These are phyloP conservation scores for Distichodus sexfasciatus DNA, from an alignment of 2,797 vertebrate species.

Conservation along the genomic window DNA sequence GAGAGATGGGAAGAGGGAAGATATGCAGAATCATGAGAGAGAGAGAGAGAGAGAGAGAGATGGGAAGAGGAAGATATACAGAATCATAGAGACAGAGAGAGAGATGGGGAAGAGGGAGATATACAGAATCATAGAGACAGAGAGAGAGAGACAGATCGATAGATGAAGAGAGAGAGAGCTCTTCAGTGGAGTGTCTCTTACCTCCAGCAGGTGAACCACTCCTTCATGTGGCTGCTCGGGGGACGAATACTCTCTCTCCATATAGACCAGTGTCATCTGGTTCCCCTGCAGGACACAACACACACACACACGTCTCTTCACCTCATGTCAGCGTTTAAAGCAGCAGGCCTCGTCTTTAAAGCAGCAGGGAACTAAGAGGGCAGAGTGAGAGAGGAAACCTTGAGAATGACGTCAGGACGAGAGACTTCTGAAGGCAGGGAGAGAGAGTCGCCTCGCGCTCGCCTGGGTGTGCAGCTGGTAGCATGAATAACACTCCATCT, in stretches of 20 bases:
- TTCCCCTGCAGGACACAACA: constrained; percentile 79
- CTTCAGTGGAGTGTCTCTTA: constrained; percentile 51
- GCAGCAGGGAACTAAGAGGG: no score
- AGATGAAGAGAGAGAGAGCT: not conserved
- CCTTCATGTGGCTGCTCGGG: constrained; percentile 80
- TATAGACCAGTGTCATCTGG: constrained; percentile 92
- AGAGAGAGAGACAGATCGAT: no score
- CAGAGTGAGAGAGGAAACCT: constrained; percentile 69
- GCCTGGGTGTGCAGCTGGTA: constrained; percentile 85
- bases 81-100: no score
- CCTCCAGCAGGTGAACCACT: constrained; percentile 88
- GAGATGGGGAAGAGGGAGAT: no score
- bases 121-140: no score
- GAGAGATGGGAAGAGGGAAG: no score
- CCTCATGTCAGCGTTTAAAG: not conserved
- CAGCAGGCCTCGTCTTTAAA: no score
- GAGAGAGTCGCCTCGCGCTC: constrained; percentile 82
- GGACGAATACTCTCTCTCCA: constrained; percentile 78
- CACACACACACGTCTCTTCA: not conserved
- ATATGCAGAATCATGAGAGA: no score
- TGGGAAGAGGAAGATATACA: no score
- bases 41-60: no score
- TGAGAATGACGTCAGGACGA: constrained; percentile 86
- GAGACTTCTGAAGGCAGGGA: constrained; percentile 81
- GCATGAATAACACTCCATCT: constrained; percentile 83